A percentile compares a stretch with the other conserved stretches of the same genome.
These are phyloP conservation scores for Atta texana DNA, from an alignment of 1,140 invertebrate genomes.

Conservation along the genomic window DNA sequence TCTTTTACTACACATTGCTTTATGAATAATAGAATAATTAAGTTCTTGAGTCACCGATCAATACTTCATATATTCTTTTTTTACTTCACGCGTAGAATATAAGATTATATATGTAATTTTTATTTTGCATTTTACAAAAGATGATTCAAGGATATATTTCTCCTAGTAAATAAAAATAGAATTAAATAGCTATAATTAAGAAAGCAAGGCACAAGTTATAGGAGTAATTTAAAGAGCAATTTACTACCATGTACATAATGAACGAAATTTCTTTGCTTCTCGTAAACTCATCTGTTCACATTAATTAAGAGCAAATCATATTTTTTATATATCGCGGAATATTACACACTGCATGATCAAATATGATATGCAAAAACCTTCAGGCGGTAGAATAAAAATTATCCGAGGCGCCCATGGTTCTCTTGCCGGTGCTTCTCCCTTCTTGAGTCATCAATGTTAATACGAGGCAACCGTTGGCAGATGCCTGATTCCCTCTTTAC, in stretches of 20 bases:
- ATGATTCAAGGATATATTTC: neutral
- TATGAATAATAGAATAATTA: neutral
- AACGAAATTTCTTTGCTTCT: neutral
- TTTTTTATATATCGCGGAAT: neutral
- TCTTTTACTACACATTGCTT: neutral
- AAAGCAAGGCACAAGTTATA: neutral
- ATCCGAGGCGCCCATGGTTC: constrained; percentile 18
- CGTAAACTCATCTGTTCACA: neutral
- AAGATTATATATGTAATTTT: neutral
- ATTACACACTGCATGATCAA: neutral
- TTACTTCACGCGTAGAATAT: neutral
- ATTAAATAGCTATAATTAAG: constrained; percentile 25
- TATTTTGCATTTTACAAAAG: neutral
- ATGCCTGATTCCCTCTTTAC: constrained; percentile 62
- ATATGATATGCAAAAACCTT: constrained; percentile 7
- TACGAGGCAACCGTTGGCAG: constrained; percentile 65
- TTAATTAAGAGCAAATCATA: neutral
- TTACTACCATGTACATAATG: constrained; percentile 1
- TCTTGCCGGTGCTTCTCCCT: constrained; percentile 4
- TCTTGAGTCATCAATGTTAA: constrained; percentile 74
- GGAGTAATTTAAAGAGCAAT: constrained; percentile 26
- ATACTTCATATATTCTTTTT: neutral
- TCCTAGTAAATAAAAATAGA: neutral
- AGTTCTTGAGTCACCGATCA: neutral
- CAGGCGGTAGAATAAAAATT: constrained; percentile 22